Base-by-base conservation (phyloP, 2,888 invertebrate genomes). In the Seira musarum region DNA sequence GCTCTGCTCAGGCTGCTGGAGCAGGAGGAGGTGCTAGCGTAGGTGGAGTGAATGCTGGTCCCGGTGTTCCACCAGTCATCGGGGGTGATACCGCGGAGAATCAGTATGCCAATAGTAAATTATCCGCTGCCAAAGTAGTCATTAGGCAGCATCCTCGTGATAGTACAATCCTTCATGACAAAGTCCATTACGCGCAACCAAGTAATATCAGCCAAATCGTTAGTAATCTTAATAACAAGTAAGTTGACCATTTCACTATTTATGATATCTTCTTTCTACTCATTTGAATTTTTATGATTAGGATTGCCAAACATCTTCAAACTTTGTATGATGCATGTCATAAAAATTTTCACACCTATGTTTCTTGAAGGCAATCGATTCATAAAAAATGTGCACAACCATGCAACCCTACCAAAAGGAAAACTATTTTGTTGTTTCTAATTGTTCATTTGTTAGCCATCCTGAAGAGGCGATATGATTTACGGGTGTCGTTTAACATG, bases 71-170 rank as follows among this genome's bases (percentile, higher is more conserved):
- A 2, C 60, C 60, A 8, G 60, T 21, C 3, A 74, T 83, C 57
- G 83, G 82, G 2, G 83, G 80, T 1, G 83, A 84, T 70, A 82
- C 85, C 25, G 85, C 84, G 24, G 86, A 86, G 66, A 85, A 85
- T 75, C 85, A 84, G 64, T 86, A 85, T 81, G 86, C 86, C 71
- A 85, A 85, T 82, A 85, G 84, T 82, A 85, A 85, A 82, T 82
- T 82, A 76, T 76, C 82, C 22, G 75, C 73, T 74, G 82, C 82
- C 78, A 82, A 84, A 72, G 68, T 83, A 78, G 83, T 84, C 66
- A 71, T 80, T 49, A 63, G 81, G 76, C 82, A 83, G 75, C 84
- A 82, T 68, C 77, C 70, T 81, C 80, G 81, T 84, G 84, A 84
- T 82, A 80, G 82, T 82, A 81, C 82, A 83, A 81, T 84, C 77